These are phyloP conservation scores for Muscicapa comitata DNA, from an alignment of 2,797 vertebrate genomes.

Conservation along the genomic window DNA sequence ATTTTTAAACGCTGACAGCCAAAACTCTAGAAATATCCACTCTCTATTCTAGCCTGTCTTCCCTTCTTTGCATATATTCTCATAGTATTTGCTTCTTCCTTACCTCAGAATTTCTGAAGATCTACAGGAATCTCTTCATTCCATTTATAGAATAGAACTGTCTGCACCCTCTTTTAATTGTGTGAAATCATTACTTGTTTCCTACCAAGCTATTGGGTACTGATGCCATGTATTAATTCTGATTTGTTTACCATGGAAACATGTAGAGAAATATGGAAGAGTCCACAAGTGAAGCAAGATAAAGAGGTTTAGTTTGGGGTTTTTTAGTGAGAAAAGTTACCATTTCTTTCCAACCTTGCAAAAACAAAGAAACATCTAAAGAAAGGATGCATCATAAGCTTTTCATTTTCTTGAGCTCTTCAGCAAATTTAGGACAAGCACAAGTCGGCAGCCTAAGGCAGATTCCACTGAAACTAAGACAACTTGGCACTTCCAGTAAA, in stretches of 20 bases:
- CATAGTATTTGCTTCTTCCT: background rate
- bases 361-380: background rate
- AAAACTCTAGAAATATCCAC: background rate
- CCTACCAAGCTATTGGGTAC: background rate
- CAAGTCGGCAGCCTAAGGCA: background rate
- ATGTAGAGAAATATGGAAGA: background rate
- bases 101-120: background rate
- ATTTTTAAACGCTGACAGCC: background rate
- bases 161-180: background rate
- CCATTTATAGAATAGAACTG: background rate
- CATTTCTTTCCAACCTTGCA: background rate
- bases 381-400: background rate
- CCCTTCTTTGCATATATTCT: background rate
- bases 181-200: background rate
- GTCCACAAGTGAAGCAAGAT: background rate
- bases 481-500: conserved; percentile 14
- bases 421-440: background rate
- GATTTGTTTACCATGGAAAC: background rate
- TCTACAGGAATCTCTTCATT: background rate
- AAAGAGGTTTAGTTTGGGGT: background rate
- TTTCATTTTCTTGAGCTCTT: background rate
- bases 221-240: background rate
- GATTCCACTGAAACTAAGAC: conserved; percentile 21
- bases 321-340: background rate
- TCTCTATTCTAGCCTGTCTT: background rate